phyloP scores from a whole-genome alignment of 2,113 vertebrate species.

The Carettochelys insculpta region DNA sequence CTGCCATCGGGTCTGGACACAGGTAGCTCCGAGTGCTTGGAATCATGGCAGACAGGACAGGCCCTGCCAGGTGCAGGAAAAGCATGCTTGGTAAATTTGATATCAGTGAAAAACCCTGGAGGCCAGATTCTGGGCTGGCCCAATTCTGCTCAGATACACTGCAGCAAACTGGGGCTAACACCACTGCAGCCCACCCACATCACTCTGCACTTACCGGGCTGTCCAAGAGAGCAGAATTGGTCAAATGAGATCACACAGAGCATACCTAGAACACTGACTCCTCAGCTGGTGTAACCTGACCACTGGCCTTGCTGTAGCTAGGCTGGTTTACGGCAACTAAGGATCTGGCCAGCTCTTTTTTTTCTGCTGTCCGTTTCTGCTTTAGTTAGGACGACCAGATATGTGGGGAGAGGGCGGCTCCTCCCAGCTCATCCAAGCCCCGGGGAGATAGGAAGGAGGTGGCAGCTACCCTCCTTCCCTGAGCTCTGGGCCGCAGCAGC shows the following conservation, averaged over 20 bases:
- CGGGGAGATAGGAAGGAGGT: no score
- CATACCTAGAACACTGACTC: neutral
- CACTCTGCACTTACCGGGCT: neutral
- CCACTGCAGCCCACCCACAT: neutral
- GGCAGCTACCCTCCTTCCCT: no score
- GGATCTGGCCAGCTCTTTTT: neutral
- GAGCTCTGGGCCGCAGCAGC: no score
- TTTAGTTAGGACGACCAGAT: no score
- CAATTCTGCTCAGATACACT: neutral
- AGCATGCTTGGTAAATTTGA: neutral
- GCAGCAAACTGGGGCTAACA: neutral
- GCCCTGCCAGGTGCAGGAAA: neutral
- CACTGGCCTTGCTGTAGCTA: neutral
- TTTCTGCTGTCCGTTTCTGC: neutral
- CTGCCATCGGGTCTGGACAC: neutral
- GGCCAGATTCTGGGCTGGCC: neutral
- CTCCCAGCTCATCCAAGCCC: no score
- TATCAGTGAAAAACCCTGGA: neutral
- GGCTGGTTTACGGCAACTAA: neutral
- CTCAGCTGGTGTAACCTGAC: neutral
- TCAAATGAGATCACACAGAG: neutral
- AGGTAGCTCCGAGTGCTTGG: slow-evolving; percentile 24
- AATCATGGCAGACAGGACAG: neutral
- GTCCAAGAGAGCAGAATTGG: neutral
- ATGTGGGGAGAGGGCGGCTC: no score